Percentiles rank a stretch among this genome's conserved stretches.
phyloP scores from a whole-genome alignment of 2,113 vertebrate genomes.

The Pampusana beccarii region DNA sequence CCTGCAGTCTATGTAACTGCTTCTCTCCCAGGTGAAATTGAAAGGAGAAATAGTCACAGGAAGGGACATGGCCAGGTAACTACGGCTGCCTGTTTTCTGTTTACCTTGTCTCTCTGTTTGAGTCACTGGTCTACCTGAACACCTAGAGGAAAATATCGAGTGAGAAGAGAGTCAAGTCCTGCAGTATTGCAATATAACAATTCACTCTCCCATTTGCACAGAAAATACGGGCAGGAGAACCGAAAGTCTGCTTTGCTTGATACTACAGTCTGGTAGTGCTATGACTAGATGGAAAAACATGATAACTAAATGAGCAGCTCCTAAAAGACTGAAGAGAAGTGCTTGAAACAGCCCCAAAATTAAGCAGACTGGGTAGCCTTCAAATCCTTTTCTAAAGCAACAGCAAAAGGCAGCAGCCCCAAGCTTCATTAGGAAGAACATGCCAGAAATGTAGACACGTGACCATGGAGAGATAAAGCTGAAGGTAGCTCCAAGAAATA shows the following conservation, averaged over 20 bases:
- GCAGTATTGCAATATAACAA: background rate
- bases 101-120: background rate
- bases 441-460: background rate
- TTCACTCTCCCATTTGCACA: background rate
- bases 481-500: background rate
- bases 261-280: background rate
- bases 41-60: background rate
- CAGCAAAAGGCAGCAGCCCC: background rate
- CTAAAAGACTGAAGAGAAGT: background rate
- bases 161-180: background rate
- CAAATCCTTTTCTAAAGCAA: background rate
- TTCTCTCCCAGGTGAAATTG: background rate
- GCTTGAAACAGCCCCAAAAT: background rate
- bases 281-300: background rate
- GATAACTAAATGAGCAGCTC: background rate
- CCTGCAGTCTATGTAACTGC: background rate
- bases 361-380: background rate
- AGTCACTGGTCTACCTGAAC: background rate
- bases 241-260: background rate
- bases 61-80: fast-evolving
- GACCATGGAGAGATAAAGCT: background rate
- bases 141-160: background rate
- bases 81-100: background rate
- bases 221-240: background rate
- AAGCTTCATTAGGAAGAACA: background rate